A percentile compares a stretch with the other conserved stretches of the same genome.
phyloP scores from a whole-genome alignment of 2,888 invertebrate genomes.

The Iphiclides podalirius region DNA sequence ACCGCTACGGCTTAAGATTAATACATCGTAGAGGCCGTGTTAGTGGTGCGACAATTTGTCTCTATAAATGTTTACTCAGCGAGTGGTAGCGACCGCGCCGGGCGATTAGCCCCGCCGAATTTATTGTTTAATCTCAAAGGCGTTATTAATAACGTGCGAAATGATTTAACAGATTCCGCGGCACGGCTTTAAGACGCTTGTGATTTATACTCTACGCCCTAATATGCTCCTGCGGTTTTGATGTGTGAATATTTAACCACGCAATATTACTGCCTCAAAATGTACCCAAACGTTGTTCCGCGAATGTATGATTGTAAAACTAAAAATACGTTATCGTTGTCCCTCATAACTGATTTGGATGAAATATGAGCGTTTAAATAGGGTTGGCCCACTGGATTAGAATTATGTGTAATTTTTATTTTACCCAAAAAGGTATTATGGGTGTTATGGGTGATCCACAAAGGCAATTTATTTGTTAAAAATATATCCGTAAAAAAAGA shows the following conservation, averaged over 20 bases:
- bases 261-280: not conserved
- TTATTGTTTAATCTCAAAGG: constrained; percentile 79
- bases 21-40: constrained; percentile 71
- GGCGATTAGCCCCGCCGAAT: constrained; percentile 76
- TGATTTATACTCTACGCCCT: constrained; percentile 66
- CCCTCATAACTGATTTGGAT: too few relatives aligned
- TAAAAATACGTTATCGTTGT: too few relatives aligned
- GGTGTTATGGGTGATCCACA: too few relatives aligned
- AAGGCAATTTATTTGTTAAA: too few relatives aligned
- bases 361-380: too few relatives aligned
- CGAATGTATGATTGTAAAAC: too few relatives aligned
- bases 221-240: constrained; percentile 55
- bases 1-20: constrained; percentile 67
- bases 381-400: too few relatives aligned
- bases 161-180: constrained; percentile 76
- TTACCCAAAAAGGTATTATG: too few relatives aligned
- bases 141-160: constrained; percentile 75
- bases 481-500: too few relatives aligned
- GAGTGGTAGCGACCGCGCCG: constrained; percentile 64
- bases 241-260: constrained; percentile 13
- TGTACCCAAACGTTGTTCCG: too few relatives aligned
- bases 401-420: too few relatives aligned
- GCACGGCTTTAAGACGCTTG: constrained; percentile 63
- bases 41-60: constrained; percentile 78
- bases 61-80: constrained; percentile 80